Conservation (phyloP, 2,888 invertebrate species). For the Blera fallax region DNA sequence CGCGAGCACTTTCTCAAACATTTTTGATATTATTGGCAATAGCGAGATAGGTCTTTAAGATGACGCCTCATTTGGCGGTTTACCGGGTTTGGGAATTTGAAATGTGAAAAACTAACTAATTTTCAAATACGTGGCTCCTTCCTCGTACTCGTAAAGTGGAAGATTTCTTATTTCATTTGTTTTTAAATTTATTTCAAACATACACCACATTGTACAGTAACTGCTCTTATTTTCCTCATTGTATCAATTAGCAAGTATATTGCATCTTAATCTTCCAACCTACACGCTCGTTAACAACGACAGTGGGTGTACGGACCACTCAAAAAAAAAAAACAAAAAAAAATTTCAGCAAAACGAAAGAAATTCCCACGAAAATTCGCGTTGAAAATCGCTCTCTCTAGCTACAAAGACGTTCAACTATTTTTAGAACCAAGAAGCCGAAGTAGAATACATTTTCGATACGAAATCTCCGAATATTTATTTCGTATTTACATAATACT, state of each 20-base stretch:
- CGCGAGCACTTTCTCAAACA: no score
- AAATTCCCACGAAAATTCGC: conserved; percentile 1
- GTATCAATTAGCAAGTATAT: conserved; percentile 17
- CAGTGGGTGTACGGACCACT: conserved; percentile 3
- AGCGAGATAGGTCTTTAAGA: no score
- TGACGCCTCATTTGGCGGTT: no score
- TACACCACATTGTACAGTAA: not conserved
- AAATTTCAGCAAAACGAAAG: no score
- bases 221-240: conserved; percentile 8
- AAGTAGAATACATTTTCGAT: conserved; percentile 1
- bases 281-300: conserved; percentile 13
- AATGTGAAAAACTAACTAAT: no score
- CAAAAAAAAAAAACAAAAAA: not conserved
- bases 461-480: conserved; percentile 26
- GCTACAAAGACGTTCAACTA: not conserved
- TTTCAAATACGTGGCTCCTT: no score
- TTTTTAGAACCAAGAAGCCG: conserved; percentile 31
- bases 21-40: no score
- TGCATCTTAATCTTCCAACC: conserved; percentile 26
- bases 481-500: conserved; percentile 46
- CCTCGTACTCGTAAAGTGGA: no score
- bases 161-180: not conserved
- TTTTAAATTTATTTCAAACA: not conserved
- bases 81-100: no score
- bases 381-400: not conserved